Evolutionary conservation across 2,888 invertebrate genomes (phyloP), one percentile per base, ranked within the genome.

Genomic region (Autographa gamma): DNA sequence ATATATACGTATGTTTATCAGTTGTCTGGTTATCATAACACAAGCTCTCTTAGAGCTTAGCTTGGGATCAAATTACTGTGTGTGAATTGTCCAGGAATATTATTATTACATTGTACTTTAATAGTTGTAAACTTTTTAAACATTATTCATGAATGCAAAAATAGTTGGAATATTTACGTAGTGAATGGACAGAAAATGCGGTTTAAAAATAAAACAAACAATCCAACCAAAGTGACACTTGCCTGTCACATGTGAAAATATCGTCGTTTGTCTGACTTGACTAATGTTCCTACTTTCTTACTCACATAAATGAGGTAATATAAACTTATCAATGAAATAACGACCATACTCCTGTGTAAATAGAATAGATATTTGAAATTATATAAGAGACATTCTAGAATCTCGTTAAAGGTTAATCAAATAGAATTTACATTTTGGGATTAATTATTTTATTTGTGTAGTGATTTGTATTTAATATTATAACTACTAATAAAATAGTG

Each of bases 401-500:
- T 25, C 54, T 25, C 4, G 25, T 56, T 56, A 48, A 6, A 25
- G 25, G 13, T 25, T 13, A 56, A 56, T 56, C 54, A 56, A 13
- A 25, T 18, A 19, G 5, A 25, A 13, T 19, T 56, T 13, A 5
- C 11, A 56, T 19, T 25, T 56, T 56, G 43, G n/a, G 31, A 61
- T 43, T n/a, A 64, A 67, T 19, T 25, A 70, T 70, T 60, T 64
- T 18, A 75, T 19, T 48, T 71, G 54, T 68, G 2, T 52, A 60
- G 54, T 48, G 13, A 60, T 69, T 59, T n/a, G 58, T 59, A 79
- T 54, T 38, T 73, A 63, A 71, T 73, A 63, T 38, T 11, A 11
- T 69, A 19, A 60, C 34, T 61, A 11, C n/a, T 56, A 43, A 56
- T 67, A 54, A 73, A 48, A 71, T 43, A 56, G 32, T 63, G 32